Percentiles rank a stretch among this genome's conserved stretches.
phyloP scores from a whole-genome alignment of 2,797 vertebrate genomes.

The Lepilemur septentrionalis region DNA sequence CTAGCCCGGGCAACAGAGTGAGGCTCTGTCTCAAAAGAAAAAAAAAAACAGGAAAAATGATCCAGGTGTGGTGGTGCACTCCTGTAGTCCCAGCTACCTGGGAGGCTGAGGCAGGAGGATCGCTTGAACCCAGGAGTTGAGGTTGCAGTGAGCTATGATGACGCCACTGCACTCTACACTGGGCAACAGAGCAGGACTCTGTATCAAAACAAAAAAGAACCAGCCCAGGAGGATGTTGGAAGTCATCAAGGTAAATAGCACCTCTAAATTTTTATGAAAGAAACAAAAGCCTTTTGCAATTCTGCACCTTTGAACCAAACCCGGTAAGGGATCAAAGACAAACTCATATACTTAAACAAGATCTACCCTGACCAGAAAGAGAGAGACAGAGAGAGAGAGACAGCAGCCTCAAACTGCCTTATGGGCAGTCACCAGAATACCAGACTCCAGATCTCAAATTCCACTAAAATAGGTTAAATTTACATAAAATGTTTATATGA shows the following conservation, averaged over 20 bases:
- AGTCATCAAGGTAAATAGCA: neutral
- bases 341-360: neutral
- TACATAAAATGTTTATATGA: neutral
- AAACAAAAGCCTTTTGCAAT: neutral
- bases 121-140: too few relatives aligned
- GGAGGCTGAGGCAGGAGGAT: too few relatives aligned
- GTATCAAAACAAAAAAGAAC: neutral
- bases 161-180: too few relatives aligned
- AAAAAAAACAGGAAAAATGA: too few relatives aligned
- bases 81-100: too few relatives aligned
- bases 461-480: constrained; percentile 1
- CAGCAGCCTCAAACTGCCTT: neutral
- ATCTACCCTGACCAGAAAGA: neutral
- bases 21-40: too few relatives aligned
- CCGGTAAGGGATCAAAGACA: neutral
- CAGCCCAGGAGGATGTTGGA: neutral
- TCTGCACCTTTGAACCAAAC: neutral
- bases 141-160: neutral
- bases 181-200: too few relatives aligned
- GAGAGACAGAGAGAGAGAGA: neutral
- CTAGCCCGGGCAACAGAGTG: too few relatives aligned
- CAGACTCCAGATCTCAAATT: neutral
- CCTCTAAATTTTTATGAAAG: neutral
- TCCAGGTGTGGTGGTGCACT: too few relatives aligned
- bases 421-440: neutral